These are phyloP conservation scores for Heliornis fulica DNA, from an alignment of 2,113 vertebrate genomes.

Conservation along the genomic window DNA sequence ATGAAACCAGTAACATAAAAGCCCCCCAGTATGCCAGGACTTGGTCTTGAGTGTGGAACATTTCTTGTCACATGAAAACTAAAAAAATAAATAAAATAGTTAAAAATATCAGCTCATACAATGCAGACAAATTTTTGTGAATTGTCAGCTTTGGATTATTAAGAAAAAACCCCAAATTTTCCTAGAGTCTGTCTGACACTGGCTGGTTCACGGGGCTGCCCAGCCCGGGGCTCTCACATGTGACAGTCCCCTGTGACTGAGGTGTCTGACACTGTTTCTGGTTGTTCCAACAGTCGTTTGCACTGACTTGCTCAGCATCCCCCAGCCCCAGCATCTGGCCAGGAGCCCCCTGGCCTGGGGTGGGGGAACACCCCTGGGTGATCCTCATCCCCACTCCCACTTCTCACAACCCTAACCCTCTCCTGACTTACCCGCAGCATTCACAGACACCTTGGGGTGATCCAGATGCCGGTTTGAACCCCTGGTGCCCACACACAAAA, in stretches of 20 bases:
- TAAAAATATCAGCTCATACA: background rate
- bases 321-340: background rate
- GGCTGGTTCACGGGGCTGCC: background rate
- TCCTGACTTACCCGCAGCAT: too few species aligned
- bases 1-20: background rate
- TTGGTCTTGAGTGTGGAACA: background rate
- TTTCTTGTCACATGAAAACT: background rate
- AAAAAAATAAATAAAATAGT: background rate
- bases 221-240: accelerated
- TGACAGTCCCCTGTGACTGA: background rate
- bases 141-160: background rate
- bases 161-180: background rate
- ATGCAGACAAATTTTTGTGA: background rate
- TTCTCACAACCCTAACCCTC: background rate
- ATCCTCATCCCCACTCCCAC: accelerated
- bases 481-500: too few species aligned
- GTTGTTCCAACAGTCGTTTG: too few species aligned
- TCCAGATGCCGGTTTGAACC: too few species aligned
- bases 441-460: too few species aligned
- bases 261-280: background rate
- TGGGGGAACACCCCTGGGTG: background rate
- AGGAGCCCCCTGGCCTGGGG: too few species aligned
- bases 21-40: accelerated
- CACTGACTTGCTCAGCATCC: background rate
- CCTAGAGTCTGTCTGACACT: background rate